phyloP scores from a whole-genome alignment of 2,797 vertebrate genomes.

The Odontamblyopus lacepedii region DNA sequence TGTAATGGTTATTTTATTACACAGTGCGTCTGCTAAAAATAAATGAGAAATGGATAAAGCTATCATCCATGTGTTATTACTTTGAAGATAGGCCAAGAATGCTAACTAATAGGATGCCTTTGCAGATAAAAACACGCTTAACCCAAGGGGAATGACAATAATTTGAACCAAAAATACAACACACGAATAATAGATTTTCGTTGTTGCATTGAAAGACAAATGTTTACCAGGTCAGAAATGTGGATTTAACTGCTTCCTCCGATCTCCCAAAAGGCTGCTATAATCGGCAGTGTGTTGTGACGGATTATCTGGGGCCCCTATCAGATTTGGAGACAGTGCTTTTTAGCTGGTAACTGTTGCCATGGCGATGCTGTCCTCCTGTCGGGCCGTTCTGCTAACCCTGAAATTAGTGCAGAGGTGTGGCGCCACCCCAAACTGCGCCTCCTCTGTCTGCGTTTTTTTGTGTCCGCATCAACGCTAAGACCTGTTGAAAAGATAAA shows the following conservation, averaged over 20 bases:
- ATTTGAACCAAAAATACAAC: conserved; percentile 18
- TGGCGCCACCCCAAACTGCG: conserved; percentile 76
- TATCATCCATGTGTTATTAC: conserved; percentile 53
- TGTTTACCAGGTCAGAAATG: conserved; percentile 33
- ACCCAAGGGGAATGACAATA: conserved; percentile 22
- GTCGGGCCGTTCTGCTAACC: conserved; percentile 78
- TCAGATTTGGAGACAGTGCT: conserved; percentile 72
- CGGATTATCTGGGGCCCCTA: conserved; percentile 67
- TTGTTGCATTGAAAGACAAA: conserved; percentile 17
- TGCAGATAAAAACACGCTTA: conserved; percentile 28
- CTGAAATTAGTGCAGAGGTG: conserved; percentile 84
- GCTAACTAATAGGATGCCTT: conserved; percentile 57
- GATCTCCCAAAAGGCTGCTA: conserved; percentile 41
- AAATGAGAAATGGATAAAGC: conserved; percentile 65
- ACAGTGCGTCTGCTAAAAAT: conserved; percentile 59
- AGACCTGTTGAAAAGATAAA: conserved; percentile 74
- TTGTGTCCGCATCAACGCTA: conserved; percentile 52
- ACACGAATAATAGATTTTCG: conserved; percentile 11
- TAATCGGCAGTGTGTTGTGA: conserved; percentile 55
- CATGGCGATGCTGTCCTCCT: conserved; percentile 76
- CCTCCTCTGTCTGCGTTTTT: conserved; percentile 64
- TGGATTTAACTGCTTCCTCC: conserved; percentile 32
- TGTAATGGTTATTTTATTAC: conserved; percentile 74
- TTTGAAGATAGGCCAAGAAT: conserved; percentile 43
- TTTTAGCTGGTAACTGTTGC: conserved; percentile 76